Conservation (phyloP, 2,888 invertebrate genomes). For the Argyra leucocephala region DNA sequence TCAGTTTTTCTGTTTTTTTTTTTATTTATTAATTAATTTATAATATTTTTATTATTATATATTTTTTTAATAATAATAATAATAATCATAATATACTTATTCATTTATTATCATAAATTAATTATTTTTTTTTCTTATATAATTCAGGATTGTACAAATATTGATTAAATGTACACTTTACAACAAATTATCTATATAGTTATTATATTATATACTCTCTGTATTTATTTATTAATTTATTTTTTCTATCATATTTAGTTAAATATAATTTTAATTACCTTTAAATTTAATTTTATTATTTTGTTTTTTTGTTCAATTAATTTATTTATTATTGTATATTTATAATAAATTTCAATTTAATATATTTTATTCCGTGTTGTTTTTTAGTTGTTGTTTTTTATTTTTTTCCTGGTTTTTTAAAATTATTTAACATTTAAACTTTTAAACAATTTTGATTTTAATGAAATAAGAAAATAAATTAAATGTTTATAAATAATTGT, state of each 20-base stretch:
- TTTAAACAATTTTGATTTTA: conserved; percentile 2
- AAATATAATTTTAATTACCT: conserved; percentile 9
- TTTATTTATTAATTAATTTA: too few relatives aligned
- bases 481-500: not conserved
- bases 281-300: not conserved
- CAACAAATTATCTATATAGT: conserved; percentile 2
- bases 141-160: conserved; percentile 6
- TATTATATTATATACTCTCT: too few relatives aligned
- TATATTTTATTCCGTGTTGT: not conserved
- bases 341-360: not conserved
- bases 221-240: conserved; percentile 15
- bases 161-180: not conserved
- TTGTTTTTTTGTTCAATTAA: not conserved
- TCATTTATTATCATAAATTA: not conserved
- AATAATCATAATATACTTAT: not conserved
- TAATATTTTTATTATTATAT: too few relatives aligned
- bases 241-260: conserved; percentile 10
- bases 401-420: not conserved
- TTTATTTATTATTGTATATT: not conserved
- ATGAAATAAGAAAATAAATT: not conserved
- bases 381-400: too few relatives aligned
- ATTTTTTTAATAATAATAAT: not conserved
- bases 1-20: not conserved
- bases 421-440: conserved; percentile 3
- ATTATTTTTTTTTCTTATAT: conserved; percentile 4